phyloP scores from a whole-genome alignment of 2,888 invertebrate genomes.

The Theretra japonica region DNA sequence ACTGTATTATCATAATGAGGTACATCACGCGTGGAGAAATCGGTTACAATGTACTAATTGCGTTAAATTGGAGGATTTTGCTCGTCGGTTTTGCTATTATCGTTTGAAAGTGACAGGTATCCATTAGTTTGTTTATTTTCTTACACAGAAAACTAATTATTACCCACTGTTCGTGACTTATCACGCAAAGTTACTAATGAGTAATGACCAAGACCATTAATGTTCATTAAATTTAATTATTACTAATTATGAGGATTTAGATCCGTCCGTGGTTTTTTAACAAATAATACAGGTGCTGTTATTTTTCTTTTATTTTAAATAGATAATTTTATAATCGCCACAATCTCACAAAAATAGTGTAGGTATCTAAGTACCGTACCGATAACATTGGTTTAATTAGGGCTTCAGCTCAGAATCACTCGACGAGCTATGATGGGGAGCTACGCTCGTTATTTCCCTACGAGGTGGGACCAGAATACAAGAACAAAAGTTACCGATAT shows the following conservation, averaged over 20 bases:
- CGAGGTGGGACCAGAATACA: too few relatives aligned
- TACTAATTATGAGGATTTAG: neutral
- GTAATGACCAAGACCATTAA: neutral
- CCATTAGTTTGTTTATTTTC: neutral
- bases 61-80: neutral
- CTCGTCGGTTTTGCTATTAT: neutral
- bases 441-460: too few relatives aligned
- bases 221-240: neutral
- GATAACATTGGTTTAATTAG: too few relatives aligned
- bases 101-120: slow-evolving; percentile 7
- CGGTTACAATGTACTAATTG: neutral
- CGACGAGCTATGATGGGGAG: too few relatives aligned
- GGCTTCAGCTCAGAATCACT: too few relatives aligned
- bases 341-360: too few relatives aligned
- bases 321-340: too few relatives aligned
- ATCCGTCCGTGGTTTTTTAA: neutral
- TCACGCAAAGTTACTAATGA: neutral
- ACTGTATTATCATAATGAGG: neutral
- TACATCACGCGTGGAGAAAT: neutral
- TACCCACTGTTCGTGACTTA: neutral
- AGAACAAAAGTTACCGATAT: too few relatives aligned
- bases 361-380: too few relatives aligned
- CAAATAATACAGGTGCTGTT: too few relatives aligned
- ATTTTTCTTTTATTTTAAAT: too few relatives aligned
- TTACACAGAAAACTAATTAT: neutral